Base-by-base conservation (phyloP, 2,888 invertebrate species). In the Boloria euphrosyne region DNA sequence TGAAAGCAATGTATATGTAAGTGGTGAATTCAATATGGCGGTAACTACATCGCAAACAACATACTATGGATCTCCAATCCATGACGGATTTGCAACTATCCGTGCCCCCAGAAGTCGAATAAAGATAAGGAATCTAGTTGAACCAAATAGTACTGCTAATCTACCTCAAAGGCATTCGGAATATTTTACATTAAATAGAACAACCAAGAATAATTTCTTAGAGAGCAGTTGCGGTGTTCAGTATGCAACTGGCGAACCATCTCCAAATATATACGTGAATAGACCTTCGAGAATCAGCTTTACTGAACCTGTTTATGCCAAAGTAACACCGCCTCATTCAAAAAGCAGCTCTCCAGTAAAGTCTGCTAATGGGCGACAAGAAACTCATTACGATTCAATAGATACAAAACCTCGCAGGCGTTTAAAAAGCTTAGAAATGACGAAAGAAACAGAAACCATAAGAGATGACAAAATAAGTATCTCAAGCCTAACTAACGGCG, bases 41-140 rank as follows among this genome's bases (percentile, higher is more conserved):
- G 89, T 90, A 63, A 90, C 91, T 17, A 90, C 90, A 65, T 89
- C 92, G 47, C 68, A 68, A 43, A 80, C 86, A 62, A 86, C 86
- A 59, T 91, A 86, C 78, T 89, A 90, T 78, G 90, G 90, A 63
- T 87, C 94, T 62, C 94, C 95, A 67, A 94, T 97, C 61, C 95
- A 96, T 85, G 97, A 97, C 86, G 97, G 97, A 65, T 97, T 96
- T 87, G 97, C 97, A 61, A 97, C 97, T n/a, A 96, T 97, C 75
- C 93, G 96, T 67, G 93, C 95, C 14, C 94, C 92, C 46, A 87
- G 93, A 75, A 92, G 92, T 76, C 82, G 90, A 73, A 90, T 91
- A 72, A 92, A 92, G 75, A 90, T 92, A 76, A 89, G 90, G 74
- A 90, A 86, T 78, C 77, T 90, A 78, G 86, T 90, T 70, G 90